Conservation (phyloP, 2,797 vertebrate species). For the Hemibagrus guttatus region DNA sequence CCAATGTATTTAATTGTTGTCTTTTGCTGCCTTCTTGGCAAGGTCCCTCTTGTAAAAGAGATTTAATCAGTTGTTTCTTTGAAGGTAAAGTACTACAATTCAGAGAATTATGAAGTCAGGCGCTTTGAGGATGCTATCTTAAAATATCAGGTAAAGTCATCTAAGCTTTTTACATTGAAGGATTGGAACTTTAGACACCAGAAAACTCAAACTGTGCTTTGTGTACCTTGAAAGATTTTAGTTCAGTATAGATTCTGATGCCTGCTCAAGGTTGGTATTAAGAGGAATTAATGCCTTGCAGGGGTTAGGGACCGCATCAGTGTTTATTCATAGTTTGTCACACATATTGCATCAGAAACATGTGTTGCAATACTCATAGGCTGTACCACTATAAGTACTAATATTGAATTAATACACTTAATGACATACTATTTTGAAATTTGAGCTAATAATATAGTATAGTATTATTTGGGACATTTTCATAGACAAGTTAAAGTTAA, state of each 20-base stretch:
- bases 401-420: neutral
- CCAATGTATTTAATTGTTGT: too few species aligned
- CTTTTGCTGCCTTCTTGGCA: too few species aligned
- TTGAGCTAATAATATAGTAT: neutral
- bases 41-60: too few species aligned
- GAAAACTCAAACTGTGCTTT: neutral
- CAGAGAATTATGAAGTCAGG: conserved; percentile 83
- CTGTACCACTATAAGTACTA: neutral
- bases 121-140: conserved; percentile 84
- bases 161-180: neutral
- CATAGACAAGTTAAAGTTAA: neutral
- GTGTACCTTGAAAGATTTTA: too few species aligned
- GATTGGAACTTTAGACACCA: neutral
- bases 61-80: neutral
- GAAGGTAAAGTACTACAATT: conserved; percentile 90
- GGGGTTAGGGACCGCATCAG: neutral
- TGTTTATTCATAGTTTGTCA: neutral
- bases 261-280: neutral
- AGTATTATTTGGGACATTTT: neutral
- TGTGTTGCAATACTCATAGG: neutral
- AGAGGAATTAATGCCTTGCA: neutral
- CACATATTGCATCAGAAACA: neutral
- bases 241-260: neutral
- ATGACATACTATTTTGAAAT: neutral
- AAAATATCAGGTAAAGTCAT: conserved; percentile 81